Evolutionary conservation across 2,888 invertebrate species (phyloP).

Genomic region (Sarcophaga caerulescens): DNA sequence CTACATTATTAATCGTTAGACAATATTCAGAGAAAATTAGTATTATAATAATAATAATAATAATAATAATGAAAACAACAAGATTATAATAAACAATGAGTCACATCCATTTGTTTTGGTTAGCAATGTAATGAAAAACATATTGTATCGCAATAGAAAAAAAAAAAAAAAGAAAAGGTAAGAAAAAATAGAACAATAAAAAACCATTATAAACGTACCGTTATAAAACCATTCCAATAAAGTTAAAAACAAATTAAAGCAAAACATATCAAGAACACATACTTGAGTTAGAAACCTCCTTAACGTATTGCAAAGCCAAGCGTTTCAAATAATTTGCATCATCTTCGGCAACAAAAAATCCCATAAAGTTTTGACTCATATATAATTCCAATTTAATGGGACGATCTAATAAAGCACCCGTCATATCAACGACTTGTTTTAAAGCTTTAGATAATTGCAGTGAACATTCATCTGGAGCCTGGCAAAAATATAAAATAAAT

Average conservation of each 20-base stretch:
- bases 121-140: constrained; percentile 47
- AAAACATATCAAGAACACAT: constrained; percentile 78
- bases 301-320: constrained; percentile 90
- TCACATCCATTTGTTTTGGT: constrained; percentile 51
- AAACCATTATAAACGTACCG: constrained; percentile 66
- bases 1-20: constrained; percentile 69
- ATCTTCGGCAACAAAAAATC: constrained; percentile 91
- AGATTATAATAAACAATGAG: constrained; percentile 22
- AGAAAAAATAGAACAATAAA: constrained; percentile 36
- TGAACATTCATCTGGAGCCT: constrained; percentile 90
- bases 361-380: constrained; percentile 94
- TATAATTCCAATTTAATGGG: constrained; percentile 90
- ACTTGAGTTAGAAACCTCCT: constrained; percentile 89
- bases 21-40: constrained; percentile 47
- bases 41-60: constrained; percentile 35
- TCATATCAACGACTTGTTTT: constrained; percentile 87
- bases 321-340: constrained; percentile 91
- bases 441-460: constrained; percentile 87
- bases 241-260: constrained; percentile 54
- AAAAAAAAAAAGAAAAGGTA: not conserved
- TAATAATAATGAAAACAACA: too few species aligned
- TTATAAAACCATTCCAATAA: constrained; percentile 53
- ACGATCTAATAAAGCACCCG: constrained; percentile 85
- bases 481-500: constrained; percentile 68
- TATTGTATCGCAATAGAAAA: constrained; percentile 4